These are phyloP conservation scores for Pionites leucogaster DNA, from an alignment of 2,113 vertebrate genomes.

Conservation along the genomic window DNA sequence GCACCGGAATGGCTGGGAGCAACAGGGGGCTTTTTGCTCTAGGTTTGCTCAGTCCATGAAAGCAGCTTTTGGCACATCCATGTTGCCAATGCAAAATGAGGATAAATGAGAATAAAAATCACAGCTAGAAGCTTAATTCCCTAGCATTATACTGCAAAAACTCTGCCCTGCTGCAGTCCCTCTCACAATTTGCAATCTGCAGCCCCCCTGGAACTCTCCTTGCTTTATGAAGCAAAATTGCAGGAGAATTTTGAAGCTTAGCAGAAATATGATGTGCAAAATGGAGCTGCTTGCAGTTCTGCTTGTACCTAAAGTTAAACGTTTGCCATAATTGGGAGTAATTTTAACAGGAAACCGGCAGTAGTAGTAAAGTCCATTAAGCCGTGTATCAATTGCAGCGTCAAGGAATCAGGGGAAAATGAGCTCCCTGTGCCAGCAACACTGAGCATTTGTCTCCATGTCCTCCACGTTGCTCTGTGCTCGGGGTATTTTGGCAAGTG, in stretches of 20 bases:
- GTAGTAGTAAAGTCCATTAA: neutral
- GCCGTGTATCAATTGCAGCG: neutral
- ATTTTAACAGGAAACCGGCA: slow-evolving; percentile 19
- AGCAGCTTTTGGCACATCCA: neutral
- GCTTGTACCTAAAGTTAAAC: neutral
- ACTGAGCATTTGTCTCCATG: neutral
- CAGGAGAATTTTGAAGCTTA: neutral
- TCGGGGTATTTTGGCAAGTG: neutral
- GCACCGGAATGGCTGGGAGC: neutral
- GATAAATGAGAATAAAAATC: neutral
- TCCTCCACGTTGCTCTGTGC: neutral
- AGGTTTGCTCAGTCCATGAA: neutral
- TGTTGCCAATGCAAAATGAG: neutral
- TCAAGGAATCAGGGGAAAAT: neutral
- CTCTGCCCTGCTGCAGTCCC: neutral
- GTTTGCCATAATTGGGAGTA: neutral
- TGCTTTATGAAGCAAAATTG: neutral
- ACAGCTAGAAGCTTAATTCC: neutral
- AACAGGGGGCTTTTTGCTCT: neutral
- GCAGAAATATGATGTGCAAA: neutral
- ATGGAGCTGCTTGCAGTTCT: neutral
- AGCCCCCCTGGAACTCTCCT: neutral
- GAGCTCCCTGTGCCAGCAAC: neutral
- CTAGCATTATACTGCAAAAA: neutral
- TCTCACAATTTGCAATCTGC: neutral